A percentile compares a stretch with the other conserved stretches of the same genome.
Conservation (phyloP, 2,113 vertebrate species). For the Mesitornis unicolor region DNA sequence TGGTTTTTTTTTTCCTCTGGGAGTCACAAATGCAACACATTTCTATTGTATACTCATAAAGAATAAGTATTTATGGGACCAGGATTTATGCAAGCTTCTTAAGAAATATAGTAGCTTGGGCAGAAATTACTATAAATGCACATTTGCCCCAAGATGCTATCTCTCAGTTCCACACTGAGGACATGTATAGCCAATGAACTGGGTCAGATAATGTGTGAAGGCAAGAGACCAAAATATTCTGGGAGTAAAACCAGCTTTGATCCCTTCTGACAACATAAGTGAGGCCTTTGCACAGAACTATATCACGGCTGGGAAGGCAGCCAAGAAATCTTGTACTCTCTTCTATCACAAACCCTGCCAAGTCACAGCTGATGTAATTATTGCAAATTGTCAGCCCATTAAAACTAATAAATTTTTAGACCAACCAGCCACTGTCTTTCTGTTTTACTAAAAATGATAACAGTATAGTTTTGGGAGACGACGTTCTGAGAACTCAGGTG, state of each 20-base stretch:
- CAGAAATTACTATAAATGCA: not conserved
- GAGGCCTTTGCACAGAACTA: slow-evolving; percentile 12
- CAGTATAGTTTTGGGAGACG: not conserved
- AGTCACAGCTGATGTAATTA: not conserved
- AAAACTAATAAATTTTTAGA: not conserved
- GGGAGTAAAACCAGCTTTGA: slow-evolving; percentile 37
- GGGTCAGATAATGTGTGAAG: slow-evolving; percentile 27
- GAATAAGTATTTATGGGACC: not conserved
- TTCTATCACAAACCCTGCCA: not conserved
- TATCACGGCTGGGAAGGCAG: slow-evolving; percentile 26
- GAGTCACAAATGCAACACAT: not conserved
- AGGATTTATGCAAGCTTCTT: not conserved
- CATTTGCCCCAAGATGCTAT: not conserved
- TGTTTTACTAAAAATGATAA: not conserved
- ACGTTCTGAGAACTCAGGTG: not conserved
- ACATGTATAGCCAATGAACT: not conserved
- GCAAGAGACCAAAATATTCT: slow-evolving; percentile 34
- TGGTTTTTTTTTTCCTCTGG: not conserved
- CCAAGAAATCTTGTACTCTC: not conserved
- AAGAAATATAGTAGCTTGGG: not conserved
- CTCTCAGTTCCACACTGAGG: not conserved
- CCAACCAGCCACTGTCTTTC: not conserved
- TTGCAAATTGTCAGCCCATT: not conserved
- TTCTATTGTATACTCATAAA: not conserved
- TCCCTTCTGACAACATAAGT: slow-evolving; percentile 26